These are phyloP conservation scores for Garrulus glandarius DNA, from an alignment of 2,797 vertebrate genomes.

Conservation along the genomic window DNA sequence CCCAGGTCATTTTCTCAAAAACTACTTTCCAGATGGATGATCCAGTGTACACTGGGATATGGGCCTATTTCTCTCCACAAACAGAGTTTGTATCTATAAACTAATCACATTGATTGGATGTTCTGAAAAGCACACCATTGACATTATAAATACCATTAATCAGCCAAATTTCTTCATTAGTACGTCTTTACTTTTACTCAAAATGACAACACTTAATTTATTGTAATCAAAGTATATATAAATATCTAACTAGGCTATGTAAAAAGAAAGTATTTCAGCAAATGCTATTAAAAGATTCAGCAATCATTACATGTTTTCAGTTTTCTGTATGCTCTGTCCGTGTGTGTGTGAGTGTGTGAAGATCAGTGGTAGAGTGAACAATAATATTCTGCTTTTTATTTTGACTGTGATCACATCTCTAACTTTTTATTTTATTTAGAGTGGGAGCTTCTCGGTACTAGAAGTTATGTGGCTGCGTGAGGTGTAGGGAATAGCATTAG, in stretches of 20 bases:
- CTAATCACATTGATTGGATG: neutral
- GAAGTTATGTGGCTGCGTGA: neutral
- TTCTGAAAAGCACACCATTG: neutral
- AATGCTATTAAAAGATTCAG: neutral
- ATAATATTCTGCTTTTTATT: neutral
- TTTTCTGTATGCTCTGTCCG: neutral
- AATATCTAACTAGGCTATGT: neutral
- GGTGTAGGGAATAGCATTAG: neutral
- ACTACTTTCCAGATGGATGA: neutral
- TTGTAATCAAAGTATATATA: neutral
- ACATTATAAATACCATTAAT: neutral
- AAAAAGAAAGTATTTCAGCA: neutral
- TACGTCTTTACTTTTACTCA: neutral
- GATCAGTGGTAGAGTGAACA: neutral
- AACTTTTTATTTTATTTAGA: neutral
- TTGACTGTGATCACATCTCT: neutral
- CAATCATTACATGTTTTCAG: neutral
- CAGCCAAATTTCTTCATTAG: neutral
- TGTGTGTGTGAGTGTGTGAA: neutral
- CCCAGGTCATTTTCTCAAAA: neutral
- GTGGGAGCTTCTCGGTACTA: neutral
- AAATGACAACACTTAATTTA: neutral
- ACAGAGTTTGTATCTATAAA: neutral
- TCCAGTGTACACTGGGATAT: too few relatives aligned
- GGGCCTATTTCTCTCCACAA: neutral